Percentiles rank a stretch among this genome's conserved stretches.
Conservation (phyloP, 2,113 vertebrate species). For the Probosciger aterrimus region DNA sequence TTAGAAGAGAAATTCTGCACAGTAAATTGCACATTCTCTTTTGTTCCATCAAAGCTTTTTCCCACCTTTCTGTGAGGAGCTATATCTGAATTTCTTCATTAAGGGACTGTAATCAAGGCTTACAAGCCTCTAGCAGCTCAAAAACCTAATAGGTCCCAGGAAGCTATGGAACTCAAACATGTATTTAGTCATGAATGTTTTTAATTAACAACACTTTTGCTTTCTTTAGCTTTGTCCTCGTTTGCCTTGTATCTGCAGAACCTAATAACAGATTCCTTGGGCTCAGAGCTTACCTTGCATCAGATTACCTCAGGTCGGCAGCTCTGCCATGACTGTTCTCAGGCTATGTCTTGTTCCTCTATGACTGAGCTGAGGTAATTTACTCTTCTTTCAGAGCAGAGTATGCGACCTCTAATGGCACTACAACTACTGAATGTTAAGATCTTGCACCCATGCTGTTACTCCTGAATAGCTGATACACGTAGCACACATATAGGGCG, state of each 20-base stretch:
- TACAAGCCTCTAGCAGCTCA: not conserved
- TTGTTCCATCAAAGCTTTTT: not conserved
- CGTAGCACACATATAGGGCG: rapidly evolving
- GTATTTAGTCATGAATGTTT: not conserved
- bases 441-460: not conserved
- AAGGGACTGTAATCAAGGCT: not conserved
- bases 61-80: not conserved
- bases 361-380: not conserved
- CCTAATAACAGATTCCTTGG: not conserved
- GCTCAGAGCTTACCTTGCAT: not conserved
- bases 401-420: not conserved
- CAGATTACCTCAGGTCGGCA: not conserved
- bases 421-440: not conserved
- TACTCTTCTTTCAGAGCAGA: not conserved
- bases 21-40: not conserved
- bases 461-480: not conserved
- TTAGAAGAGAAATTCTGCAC: not conserved
- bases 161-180: not conserved
- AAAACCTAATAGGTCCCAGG: not conserved
- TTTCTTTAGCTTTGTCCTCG: not conserved
- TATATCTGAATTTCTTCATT: not conserved
- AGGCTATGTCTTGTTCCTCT: not conserved
- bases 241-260: not conserved
- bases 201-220: not conserved
- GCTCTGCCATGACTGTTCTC: not conserved